phyloP scores from a whole-genome alignment of 2,888 invertebrate genomes.

The Phlogophora meticulosa region DNA sequence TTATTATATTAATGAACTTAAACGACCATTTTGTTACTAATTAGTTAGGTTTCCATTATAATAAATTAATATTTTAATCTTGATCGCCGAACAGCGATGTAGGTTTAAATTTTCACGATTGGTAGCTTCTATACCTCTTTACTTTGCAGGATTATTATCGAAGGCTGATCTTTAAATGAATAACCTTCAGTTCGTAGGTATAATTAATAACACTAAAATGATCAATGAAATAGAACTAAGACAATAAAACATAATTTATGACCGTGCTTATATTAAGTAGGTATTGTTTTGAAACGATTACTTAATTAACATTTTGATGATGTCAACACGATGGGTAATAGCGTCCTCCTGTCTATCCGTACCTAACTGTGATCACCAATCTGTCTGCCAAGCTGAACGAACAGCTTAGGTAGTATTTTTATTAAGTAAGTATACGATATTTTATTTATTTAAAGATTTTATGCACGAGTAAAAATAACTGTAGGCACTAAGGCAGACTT shows the following conservation, averaged over 20 bases:
- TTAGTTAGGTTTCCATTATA: background rate
- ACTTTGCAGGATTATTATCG: background rate
- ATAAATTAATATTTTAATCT: background rate
- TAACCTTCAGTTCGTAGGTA: background rate
- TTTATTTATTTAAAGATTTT: no score
- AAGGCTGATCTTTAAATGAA: background rate
- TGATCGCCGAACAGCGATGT: background rate
- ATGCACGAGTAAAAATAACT: no score
- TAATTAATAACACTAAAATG: background rate
- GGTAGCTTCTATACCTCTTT: background rate
- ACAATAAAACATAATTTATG: constrained; percentile 23
- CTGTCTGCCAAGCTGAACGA: no score
- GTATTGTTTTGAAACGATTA: constrained; percentile 40
- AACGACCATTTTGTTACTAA: background rate
- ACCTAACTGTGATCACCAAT: background rate
- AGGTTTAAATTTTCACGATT: background rate
- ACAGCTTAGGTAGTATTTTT: no score
- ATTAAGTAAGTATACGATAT: background rate
- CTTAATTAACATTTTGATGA: constrained; percentile 16
- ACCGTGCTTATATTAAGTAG: constrained; percentile 11
- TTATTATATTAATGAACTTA: background rate
- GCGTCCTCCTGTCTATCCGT: background rate
- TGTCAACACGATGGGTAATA: background rate
- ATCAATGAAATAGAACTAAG: background rate
- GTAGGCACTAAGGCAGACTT: no score